Conservation (phyloP, 2,797 vertebrate species). For the Myoxocephalus aenaeus region DNA sequence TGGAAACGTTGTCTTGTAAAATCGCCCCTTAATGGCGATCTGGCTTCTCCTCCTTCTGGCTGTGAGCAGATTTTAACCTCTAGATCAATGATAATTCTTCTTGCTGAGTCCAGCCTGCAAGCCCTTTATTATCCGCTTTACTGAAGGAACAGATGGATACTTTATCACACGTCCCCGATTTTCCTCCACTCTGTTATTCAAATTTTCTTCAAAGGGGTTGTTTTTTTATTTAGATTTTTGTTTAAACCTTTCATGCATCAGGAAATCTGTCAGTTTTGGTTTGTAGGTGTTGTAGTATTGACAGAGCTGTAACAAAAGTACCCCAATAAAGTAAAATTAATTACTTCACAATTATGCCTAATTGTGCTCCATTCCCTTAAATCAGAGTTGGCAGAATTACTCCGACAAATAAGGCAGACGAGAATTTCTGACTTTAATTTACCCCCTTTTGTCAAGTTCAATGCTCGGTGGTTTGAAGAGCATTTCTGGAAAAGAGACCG, state of each 20-base stretch:
- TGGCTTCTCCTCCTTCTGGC: background rate
- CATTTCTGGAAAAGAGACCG: conserved; percentile 23
- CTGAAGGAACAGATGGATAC: conserved; percentile 1
- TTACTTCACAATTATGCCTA: background rate
- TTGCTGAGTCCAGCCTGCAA: conserved; percentile 18
- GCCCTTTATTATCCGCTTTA: conserved; percentile 19
- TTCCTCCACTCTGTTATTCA: conserved; percentile 3
- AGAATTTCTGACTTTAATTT: conserved; percentile 34
- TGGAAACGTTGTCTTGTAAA: conserved; percentile 13
- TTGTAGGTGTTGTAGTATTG: background rate
- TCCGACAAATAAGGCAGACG: conserved; percentile 27
- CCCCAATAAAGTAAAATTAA: background rate
- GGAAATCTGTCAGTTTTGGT: conserved; percentile 10
- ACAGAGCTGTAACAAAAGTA: background rate
- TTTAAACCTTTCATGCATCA: conserved; percentile 16
- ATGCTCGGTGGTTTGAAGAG: conserved; percentile 37
- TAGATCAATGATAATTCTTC: conserved; percentile 33
- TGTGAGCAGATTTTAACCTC: conserved; percentile 18
- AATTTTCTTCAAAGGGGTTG: background rate
- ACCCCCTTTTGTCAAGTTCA: conserved; percentile 26
- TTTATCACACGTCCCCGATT: background rate
- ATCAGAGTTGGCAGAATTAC: conserved; percentile 22
- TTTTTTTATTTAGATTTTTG: conserved; percentile 1
- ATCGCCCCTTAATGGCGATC: conserved; percentile 2
- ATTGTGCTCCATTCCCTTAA: conserved; percentile 11